Evolutionary conservation across 2,888 invertebrate genomes (phyloP).

Genomic region (Lycocerus yunnanus): DNA sequence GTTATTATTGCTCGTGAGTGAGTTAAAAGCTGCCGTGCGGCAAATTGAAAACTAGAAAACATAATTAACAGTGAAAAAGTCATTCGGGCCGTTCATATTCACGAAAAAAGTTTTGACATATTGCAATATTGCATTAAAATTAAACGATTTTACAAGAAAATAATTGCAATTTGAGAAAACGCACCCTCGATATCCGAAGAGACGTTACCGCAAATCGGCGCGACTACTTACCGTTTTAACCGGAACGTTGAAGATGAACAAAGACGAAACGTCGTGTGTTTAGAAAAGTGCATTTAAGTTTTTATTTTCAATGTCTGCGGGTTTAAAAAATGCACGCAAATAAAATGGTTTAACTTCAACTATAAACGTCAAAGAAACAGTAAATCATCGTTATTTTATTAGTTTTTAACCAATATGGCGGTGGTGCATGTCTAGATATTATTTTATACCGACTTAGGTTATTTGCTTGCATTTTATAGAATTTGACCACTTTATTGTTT

Average conservation of each 20-base stretch:
- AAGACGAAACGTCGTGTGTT: slow-evolving; percentile 3
- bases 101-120: slow-evolving; percentile 5
- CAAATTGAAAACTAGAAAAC: neutral
- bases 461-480: slow-evolving; percentile 18
- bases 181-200: neutral
- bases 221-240: neutral
- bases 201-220: neutral
- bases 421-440: slow-evolving; percentile 17
- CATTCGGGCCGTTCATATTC: slow-evolving; percentile 9
- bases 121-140: slow-evolving; percentile 19
- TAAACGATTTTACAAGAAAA: slow-evolving; percentile 29
- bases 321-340: slow-evolving; percentile 38
- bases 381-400: slow-evolving; percentile 41
- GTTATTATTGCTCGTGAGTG: neutral
- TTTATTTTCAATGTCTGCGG: slow-evolving; percentile 35
- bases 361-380: slow-evolving; percentile 39
- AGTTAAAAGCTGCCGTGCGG: neutral
- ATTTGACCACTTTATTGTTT: slow-evolving; percentile 8
- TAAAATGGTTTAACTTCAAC: slow-evolving; percentile 40
- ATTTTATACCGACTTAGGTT: slow-evolving; percentile 10
- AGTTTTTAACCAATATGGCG: slow-evolving; percentile 37
- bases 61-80: neutral
- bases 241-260: neutral
- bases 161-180: slow-evolving; percentile 18
- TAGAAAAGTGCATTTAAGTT: slow-evolving; percentile 4